phyloP scores from a whole-genome alignment of 2,113 vertebrate genomes.

The Ictalurus furcatus region DNA sequence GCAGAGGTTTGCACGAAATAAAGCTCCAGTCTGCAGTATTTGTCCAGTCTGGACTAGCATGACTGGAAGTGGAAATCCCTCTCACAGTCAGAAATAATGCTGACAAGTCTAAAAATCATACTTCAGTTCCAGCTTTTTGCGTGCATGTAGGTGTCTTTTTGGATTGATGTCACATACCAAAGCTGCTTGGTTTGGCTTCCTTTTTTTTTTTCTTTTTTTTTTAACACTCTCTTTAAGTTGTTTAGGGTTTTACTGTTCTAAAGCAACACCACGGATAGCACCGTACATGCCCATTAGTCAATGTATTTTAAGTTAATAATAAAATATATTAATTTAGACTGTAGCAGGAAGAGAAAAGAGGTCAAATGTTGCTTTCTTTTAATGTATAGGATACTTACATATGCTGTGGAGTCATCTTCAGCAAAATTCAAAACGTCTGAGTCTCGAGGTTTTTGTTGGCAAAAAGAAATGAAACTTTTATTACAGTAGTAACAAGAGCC shows the following conservation, averaged over 20 bases:
- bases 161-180: neutral
- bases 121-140: neutral
- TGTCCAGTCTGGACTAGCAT: neutral
- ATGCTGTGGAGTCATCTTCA: too few species aligned
- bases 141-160: neutral
- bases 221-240: neutral
- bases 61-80: neutral
- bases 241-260: neutral
- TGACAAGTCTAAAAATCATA: neutral
- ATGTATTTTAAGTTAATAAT: neutral
- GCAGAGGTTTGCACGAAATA: neutral
- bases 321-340: neutral
- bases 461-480: too few species aligned
- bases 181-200: neutral
- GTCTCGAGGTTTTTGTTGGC: too few species aligned
- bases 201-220: too few species aligned
- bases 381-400: neutral
- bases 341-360: neutral
- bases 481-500: too few species aligned
- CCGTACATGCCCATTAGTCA: neutral
- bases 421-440: too few species aligned
- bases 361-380: neutral
- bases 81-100: neutral
- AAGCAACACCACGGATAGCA: neutral
- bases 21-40: neutral